Evolutionary conservation across 2,888 invertebrate species (phyloP), one percentile per base, ranked within the genome.

Genomic region (Proisotoma minuta): DNA sequence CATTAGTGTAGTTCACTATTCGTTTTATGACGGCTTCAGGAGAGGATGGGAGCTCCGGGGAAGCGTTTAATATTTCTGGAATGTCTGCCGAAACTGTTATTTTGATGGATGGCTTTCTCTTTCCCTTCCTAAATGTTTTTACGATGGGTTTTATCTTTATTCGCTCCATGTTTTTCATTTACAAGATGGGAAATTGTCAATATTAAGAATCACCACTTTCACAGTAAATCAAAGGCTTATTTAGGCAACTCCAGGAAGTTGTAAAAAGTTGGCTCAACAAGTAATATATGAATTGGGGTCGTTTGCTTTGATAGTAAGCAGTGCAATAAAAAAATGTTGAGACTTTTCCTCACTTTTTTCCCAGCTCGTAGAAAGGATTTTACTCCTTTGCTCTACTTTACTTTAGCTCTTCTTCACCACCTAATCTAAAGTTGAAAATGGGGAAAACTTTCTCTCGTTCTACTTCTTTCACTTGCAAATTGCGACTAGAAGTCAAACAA

Each of bases 71-170:
- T 50, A 63, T 62, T 12, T 60, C 61, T 5, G 69, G 65, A 5
- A 65, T 64, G 34, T 71, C 69, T 2, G 71, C 68, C 3, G 71
- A 71, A 15, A 71, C 69, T 2, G 69, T 71, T 18, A 71, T 71
- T 60, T 68, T 69, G 23, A 71, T 65, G 1, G 63, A 60, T 2
- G 71, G 61, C 20, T 67, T 63, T 10, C 52, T 27, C 5, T 12
- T 28, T 10, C 18, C n/a, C 12, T 12, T 47, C 54, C 28, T 8
- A 20, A 4, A 47, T 27, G 10, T 22, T 49, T 18, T 28, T n/a
- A 24, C 22, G 40, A 10, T 52, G 39, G 20, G 18, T 39, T n/a
- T 47, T 23, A 49, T 18, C 29, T n/a, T 22, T 8, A 51, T 51
- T 51, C 23, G 28, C n/a, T 24, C 43, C 49, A 26, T 54, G 43